phyloP scores from a whole-genome alignment of 2,113 vertebrate species.

The Rafetus swinhoei region DNA sequence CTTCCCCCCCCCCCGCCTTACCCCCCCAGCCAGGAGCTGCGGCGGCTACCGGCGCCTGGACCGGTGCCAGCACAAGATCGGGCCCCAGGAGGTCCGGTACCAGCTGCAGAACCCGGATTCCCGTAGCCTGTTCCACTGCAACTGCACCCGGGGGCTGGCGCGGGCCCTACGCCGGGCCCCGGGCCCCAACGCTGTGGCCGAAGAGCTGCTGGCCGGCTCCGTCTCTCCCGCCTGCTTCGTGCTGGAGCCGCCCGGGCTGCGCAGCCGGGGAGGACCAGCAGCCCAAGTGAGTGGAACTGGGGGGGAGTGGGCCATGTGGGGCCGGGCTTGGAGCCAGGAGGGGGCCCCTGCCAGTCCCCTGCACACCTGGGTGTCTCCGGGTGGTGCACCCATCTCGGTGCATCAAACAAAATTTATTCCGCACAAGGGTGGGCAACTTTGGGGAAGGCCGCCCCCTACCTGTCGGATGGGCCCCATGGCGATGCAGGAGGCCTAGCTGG shows the following conservation, averaged over 20 bases:
- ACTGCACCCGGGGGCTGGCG: conserved; percentile 80
- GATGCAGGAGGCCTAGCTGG: too few species aligned
- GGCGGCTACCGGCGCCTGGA: conserved; percentile 75
- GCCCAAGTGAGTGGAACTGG: conserved; percentile 18
- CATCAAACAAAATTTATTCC: too few species aligned
- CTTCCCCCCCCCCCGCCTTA: fast-evolving
- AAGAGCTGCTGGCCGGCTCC: conserved; percentile 57
- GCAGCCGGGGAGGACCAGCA: background rate
- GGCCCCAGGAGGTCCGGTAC: conserved; percentile 76
- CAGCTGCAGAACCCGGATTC: conserved; percentile 77
- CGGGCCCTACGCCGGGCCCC: conserved; percentile 57
- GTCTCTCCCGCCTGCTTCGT: conserved; percentile 73
- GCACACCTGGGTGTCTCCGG: background rate
- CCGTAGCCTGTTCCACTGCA: conserved; percentile 84
- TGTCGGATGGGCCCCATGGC: too few species aligned
- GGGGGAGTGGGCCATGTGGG: too few species aligned
- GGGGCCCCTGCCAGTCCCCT: fast-evolving
- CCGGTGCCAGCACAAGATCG: conserved; percentile 78
- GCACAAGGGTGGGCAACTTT: too few species aligned
- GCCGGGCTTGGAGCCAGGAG: too few species aligned
- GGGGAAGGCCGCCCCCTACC: too few species aligned
- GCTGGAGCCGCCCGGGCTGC: conserved; percentile 40
- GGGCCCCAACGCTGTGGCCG: background rate
- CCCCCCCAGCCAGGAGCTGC: conserved; percentile 74
- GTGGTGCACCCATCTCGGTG: too few species aligned